Percentiles rank a stretch among this genome's conserved stretches.
Evolutionary conservation across 2,888 invertebrate genomes (phyloP).

Genomic region (Drosophila fungiperda): DNA sequence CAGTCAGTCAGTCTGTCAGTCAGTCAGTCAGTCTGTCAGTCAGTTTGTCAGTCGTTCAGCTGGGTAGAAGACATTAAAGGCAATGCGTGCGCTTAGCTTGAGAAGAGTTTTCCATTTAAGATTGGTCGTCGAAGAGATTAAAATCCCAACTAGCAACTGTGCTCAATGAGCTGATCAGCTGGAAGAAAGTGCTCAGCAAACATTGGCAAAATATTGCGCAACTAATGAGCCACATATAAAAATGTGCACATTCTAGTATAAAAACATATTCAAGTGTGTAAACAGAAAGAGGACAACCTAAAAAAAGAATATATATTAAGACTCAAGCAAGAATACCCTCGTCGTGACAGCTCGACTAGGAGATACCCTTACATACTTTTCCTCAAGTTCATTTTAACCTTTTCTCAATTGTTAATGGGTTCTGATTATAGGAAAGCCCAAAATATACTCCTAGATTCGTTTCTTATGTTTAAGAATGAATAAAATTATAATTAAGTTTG

Average conservation of each 20-base stretch:
- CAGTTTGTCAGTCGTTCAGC: conserved; percentile 4
- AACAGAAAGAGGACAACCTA: not conserved
- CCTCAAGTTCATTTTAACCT: not conserved
- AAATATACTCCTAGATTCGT: not conserved
- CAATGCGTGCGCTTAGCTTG: conserved; percentile 56
- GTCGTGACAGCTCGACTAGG: not conserved
- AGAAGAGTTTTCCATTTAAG: conserved; percentile 21
- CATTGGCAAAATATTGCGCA: conserved; percentile 53
- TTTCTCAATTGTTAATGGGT: no score
- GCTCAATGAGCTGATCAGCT: conserved; percentile 72
- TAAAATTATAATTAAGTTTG: not conserved
- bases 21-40: conserved; percentile 16
- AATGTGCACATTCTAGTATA: not conserved
- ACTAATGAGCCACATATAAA: conserved; percentile 49
- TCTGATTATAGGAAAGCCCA: no score
- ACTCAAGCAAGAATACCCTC: not conserved
- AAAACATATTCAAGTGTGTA: not conserved
- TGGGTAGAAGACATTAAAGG: conserved; percentile 39
- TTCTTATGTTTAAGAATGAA: not conserved
- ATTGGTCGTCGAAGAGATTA: conserved; percentile 32
- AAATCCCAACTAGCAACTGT: conserved; percentile 45
- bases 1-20: conserved; percentile 17
- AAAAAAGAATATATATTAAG: not conserved
- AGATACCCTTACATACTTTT: not conserved
- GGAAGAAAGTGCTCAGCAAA: conserved; percentile 63